Evolutionary conservation across 2,797 vertebrate genomes (phyloP).

Genomic region (Lates japonicus): DNA sequence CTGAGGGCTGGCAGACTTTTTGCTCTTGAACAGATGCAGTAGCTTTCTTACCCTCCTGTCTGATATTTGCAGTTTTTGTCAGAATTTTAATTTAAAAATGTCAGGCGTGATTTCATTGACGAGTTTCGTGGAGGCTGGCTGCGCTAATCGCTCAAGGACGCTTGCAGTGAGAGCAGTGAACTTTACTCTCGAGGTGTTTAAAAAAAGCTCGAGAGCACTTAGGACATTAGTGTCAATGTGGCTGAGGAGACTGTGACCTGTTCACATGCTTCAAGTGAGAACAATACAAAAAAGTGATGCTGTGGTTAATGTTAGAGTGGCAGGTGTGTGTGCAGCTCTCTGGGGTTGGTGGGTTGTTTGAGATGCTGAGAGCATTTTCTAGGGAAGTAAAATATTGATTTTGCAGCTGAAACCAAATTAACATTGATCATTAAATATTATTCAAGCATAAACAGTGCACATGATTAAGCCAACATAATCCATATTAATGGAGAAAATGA

Average conservation of each 20-base stretch:
- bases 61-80: slow-evolving; percentile 58
- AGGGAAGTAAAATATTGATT: slow-evolving; percentile 71
- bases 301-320: background rate
- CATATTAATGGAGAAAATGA: slow-evolving; percentile 64
- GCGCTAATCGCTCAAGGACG: slow-evolving; percentile 48
- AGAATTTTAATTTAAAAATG: slow-evolving; percentile 76
- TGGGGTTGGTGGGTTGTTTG: slow-evolving; percentile 26
- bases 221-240: slow-evolving; percentile 7
- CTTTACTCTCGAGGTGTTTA: slow-evolving; percentile 41
- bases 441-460: slow-evolving; percentile 58
- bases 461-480: slow-evolving; percentile 59
- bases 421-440: slow-evolving; percentile 74
- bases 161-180: slow-evolving; percentile 40
- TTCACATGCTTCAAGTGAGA: slow-evolving; percentile 16
- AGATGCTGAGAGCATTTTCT: slow-evolving; percentile 58
- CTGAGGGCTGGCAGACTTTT: background rate
- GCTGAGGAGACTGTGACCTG: background rate
- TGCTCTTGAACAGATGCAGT: slow-evolving; percentile 7
- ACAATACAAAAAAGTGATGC: background rate
- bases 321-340: slow-evolving; percentile 15
- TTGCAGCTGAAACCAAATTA: slow-evolving; percentile 66
- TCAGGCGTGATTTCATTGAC: slow-evolving; percentile 70
- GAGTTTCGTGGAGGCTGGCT: slow-evolving; percentile 20
- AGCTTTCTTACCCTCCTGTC: slow-evolving; percentile 35
- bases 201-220: slow-evolving; percentile 6